These are phyloP conservation scores for Acrobasis suavella DNA, from an alignment of 2,888 invertebrate genomes.

Conservation along the genomic window DNA sequence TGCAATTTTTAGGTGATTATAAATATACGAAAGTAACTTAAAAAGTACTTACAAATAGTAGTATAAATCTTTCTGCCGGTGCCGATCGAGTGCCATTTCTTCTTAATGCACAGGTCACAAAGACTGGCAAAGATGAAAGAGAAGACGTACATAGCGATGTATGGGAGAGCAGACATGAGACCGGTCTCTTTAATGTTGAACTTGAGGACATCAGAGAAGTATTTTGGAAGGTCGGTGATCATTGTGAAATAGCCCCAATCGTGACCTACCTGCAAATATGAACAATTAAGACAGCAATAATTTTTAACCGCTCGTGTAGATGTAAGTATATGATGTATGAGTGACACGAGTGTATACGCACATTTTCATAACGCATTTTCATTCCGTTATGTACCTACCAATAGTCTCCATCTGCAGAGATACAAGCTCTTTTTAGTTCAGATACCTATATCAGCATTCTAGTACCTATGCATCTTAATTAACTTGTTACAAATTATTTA, in stretches of 20 bases:
- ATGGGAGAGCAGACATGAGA: conserved; percentile 84
- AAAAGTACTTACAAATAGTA: conserved; percentile 79
- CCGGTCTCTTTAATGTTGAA: conserved; percentile 85
- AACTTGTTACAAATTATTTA: no score
- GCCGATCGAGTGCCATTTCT: conserved; percentile 81
- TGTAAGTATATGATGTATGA: no score
- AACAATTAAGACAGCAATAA: neutral
- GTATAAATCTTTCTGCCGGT: conserved; percentile 85
- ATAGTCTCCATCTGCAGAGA: no score
- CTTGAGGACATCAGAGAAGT: conserved; percentile 84
- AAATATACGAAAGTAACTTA: no score
- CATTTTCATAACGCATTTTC: no score
- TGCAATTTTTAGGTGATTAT: no score
- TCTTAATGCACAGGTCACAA: conserved; percentile 85
- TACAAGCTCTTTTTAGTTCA: no score
- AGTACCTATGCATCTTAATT: no score
- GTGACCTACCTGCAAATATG: conserved; percentile 79
- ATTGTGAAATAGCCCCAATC: conserved; percentile 87
- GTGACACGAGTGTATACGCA: no score
- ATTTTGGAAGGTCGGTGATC: conserved; percentile 86
- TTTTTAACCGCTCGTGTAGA: no score
- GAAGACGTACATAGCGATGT: conserved; percentile 84
- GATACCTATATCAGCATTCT: no score
- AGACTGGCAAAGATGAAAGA: conserved; percentile 84
- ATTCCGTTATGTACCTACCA: no score